Evolutionary conservation across 2,888 invertebrate species (phyloP).

Genomic region (Acheta domesticus): DNA sequence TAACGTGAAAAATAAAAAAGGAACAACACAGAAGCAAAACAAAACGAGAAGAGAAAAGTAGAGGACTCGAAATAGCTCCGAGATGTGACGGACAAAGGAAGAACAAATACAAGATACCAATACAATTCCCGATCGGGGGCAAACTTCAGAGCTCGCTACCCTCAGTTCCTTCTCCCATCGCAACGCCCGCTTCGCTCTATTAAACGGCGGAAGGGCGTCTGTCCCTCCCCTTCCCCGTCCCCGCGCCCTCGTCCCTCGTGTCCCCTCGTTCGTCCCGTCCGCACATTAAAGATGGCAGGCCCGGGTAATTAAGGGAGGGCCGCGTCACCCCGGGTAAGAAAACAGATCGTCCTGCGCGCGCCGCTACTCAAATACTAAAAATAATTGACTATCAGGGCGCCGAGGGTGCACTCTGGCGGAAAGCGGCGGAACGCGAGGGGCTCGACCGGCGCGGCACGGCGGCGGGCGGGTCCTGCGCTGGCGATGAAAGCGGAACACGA

Average conservation of each 20-base stretch:
- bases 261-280: neutral
- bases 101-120: neutral
- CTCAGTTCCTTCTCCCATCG: neutral
- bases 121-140: neutral
- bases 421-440: neutral
- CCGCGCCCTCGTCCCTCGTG: neutral
- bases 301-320: constrained; percentile 10
- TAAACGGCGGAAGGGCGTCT: neutral
- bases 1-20: too few species aligned
- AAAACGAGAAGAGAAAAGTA: too few species aligned
- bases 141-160: neutral
- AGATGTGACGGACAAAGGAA: neutral
- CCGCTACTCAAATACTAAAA: constrained; percentile 18
- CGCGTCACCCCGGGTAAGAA: constrained; percentile 1
- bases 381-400: neutral
- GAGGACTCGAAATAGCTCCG: too few species aligned
- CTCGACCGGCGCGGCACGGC: neutral
- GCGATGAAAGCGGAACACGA: neutral
- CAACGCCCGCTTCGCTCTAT: neutral
- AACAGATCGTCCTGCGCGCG: constrained; percentile 9
- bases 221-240: neutral
- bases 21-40: too few species aligned
- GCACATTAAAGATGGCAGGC: constrained; percentile 10
- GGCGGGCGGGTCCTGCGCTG: neutral
- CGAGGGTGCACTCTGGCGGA: neutral